These are phyloP conservation scores for Nasonia giraulti DNA, from an alignment of 1,140 invertebrate genomes.

Conservation along the genomic window DNA sequence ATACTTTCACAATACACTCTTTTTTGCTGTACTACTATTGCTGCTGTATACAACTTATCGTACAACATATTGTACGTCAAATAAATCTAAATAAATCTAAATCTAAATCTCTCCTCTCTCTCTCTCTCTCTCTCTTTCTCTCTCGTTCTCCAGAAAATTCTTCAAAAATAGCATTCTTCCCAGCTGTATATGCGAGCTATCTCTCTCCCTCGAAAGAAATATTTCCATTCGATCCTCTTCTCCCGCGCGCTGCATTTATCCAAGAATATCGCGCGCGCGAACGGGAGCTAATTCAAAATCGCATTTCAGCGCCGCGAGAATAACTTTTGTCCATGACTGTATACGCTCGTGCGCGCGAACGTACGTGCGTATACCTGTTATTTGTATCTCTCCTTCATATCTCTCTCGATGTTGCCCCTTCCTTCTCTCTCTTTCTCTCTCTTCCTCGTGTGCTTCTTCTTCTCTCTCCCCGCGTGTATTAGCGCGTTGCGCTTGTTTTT, in stretches of 20 bases:
- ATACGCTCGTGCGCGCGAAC: neutral
- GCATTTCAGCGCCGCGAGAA: neutral
- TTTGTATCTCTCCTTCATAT: constrained; percentile 20
- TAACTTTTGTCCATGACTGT: constrained; percentile 31
- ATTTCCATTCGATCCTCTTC: no score
- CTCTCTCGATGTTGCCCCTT: constrained; percentile 19
- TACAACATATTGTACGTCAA: no score
- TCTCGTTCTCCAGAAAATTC: neutral
- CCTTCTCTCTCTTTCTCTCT: neutral
- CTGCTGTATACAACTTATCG: no score
- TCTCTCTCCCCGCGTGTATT: neutral
- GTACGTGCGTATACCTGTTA: constrained; percentile 1
- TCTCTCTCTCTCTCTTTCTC: neutral
- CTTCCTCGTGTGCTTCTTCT: neutral
- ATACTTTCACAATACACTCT: no score
- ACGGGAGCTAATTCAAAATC: neutral
- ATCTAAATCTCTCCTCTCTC: no score
- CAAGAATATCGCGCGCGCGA: neutral
- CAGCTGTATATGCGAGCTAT: no score
- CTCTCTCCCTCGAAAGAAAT: no score
- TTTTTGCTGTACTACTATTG: no score
- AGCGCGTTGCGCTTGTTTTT: constrained; percentile 36
- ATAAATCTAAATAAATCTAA: no score
- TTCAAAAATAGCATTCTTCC: neutral
- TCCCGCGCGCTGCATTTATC: neutral